phyloP scores from a whole-genome alignment of 2,888 invertebrate species.

The Microctonus brassicae region DNA sequence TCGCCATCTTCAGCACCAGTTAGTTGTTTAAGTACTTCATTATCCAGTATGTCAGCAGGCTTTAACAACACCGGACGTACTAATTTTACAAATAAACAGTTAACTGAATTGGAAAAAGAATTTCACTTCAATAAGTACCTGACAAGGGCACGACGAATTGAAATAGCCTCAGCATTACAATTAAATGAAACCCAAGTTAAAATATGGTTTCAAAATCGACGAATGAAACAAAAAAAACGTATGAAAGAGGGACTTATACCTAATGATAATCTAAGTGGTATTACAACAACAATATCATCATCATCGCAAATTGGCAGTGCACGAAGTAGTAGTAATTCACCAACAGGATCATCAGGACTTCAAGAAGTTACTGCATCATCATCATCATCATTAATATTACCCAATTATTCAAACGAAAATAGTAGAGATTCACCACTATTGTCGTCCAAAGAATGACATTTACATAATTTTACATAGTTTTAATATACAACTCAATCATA shows the following conservation, averaged over 20 bases:
- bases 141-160: constrained; percentile 95
- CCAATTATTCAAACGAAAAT: constrained; percentile 75
- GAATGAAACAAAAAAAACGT: constrained; percentile 98
- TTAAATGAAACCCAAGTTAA: constrained; percentile 98
- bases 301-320: constrained; percentile 62
- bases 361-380: constrained; percentile 53
- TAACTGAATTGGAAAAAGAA: constrained; percentile 99
- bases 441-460: constrained; percentile 61
- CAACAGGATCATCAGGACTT: constrained; percentile 61
- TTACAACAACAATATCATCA: constrained; percentile 53
- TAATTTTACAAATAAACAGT: constrained; percentile 99
- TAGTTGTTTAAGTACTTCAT: constrained; percentile 40
- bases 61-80: constrained; percentile 92
- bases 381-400: constrained; percentile 8
- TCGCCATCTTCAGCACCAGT: constrained; percentile 37
- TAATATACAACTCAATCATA: neutral
- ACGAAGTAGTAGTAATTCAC: constrained; percentile 65
- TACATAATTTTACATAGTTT: neutral
- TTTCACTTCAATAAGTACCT: constrained; percentile 99
- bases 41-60: constrained; percentile 52
- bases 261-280: constrained; percentile 68
- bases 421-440: constrained; percentile 77
- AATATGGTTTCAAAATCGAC: constrained; percentile 98
- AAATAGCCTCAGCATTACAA: constrained; percentile 96
- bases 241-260: constrained; percentile 92